Base-by-base conservation (phyloP, 2,888 invertebrate species). In the Perizoma affinitatum region DNA sequence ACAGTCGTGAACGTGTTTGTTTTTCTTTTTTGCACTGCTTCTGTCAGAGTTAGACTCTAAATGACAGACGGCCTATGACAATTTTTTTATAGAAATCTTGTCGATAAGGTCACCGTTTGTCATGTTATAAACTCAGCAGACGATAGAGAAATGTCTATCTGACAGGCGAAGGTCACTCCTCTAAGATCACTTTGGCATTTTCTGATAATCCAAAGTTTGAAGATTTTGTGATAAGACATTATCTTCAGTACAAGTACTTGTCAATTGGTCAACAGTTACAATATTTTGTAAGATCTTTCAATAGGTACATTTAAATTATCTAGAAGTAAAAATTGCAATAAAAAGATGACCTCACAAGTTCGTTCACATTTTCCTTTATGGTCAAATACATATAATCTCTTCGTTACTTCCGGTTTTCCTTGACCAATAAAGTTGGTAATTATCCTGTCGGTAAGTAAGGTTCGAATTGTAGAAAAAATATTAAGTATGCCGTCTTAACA, bases 161-260 rank as follows among this genome's bases (percentile, higher is more conserved):
- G 52, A 60, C 60, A 55, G 11, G 34, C 47, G 47, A 55, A 50
- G 45, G 53, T 36, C 53, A 40, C 40, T 22, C n/a, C 5, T 35
- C 22, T 45, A 45, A 45, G 45, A 45, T n/a, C 47, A 36, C 6
- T 36, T 47, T 47, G 10, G 0, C 33, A 47, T 36, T 10, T 36
- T 34, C 34, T 10, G 47, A 36, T 48, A 48, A 48, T 34, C 22
- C 22, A 3, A 22, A 6, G 5, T 11, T 45, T n/a, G 8, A 43
- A n/a, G 43, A 8, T 40, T 40, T 40, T 22, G 11, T 44, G 44
- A 44, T 44, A 44, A 44, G 8, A 44, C 22, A 6, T 0, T 44
- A 7, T 22, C 22, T 22, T 22, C 22, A 22, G 22, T 22, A 11
- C 7, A 6, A 43, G 7, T 8, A 34, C 41, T n/a, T 9, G 35